Base-by-base conservation (phyloP, 2,888 invertebrate genomes). In the Coelopa pilipes region DNA sequence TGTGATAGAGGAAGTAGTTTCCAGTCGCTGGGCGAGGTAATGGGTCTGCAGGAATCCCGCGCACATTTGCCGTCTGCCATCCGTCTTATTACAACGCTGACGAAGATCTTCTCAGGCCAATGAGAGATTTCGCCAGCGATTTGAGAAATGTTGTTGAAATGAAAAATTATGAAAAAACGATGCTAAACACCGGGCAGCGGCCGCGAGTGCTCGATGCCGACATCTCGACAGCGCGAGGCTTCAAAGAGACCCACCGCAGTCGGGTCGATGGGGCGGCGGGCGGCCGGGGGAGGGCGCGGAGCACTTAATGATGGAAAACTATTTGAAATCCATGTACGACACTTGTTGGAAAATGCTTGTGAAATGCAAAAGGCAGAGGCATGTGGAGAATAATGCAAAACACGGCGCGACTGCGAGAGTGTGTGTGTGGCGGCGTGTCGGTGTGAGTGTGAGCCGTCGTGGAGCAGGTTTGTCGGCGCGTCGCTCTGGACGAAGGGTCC, bases 271-370 rank as follows among this genome's bases (percentile, higher is more conserved):
- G 12, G 21, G 60, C 50, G 57, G 13, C 17, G 10, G 34, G 50
- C 13, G 17, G 19, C 7, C 17, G 15, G 19, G 15, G 59, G 5
- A 46, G 15, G 59, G 5, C 46, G 45, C 11, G 45, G 5, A 63
- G 53, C 34, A 34, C 21, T n/a, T 73, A 73, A 69, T 73, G 73
- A 73, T 73, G 63, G 73, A 73, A 73, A 73, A 73, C 73, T 73
- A 73, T 73, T 73, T 63, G 73, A 59, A 72, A 72, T 66, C 45
- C 71, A 65, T 71, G 71, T 71, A 65, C 71, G 55, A 71, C 71
- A 71, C 71, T 65, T 71, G 71, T 65, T 55, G 55, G 65, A 71
- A 63, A 24, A 45, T 71, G 63, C 47, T 60, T 70, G 60, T 34
- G 68, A 59, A 67, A 65, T 65, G 65, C 55, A 71, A 65, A 65